Percentiles rank a stretch among this genome's conserved stretches.
Evolutionary conservation across 2,888 invertebrate species (phyloP).

Genomic region (Tinea semifulvella): DNA sequence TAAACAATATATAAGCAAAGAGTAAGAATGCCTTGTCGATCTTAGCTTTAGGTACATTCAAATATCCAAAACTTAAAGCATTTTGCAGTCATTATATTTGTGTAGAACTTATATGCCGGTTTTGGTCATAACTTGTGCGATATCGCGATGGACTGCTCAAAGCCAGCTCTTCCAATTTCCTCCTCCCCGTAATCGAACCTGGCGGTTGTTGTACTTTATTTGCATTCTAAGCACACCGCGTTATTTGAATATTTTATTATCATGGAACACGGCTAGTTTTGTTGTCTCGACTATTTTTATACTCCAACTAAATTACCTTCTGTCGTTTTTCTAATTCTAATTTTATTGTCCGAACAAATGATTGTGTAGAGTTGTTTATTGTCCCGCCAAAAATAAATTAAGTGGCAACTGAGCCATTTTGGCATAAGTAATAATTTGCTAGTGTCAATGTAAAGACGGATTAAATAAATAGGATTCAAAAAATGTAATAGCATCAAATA

Average conservation of each 20-base stretch:
- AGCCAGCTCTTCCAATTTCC: constrained; percentile 60
- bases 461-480: too few species aligned
- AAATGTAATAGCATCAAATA: too few species aligned
- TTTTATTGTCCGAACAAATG: too few species aligned
- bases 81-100: constrained; percentile 1
- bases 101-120: not conserved
- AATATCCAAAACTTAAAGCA: not conserved
- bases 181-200: constrained; percentile 14
- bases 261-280: not conserved
- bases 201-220: constrained; percentile 11
- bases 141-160: constrained; percentile 43
- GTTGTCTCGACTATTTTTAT: not conserved
- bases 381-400: too few species aligned
- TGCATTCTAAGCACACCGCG: constrained; percentile 12
- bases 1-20: too few species aligned
- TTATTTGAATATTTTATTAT: constrained; percentile 11
- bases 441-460: too few species aligned
- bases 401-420: too few species aligned
- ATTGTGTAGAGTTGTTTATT: too few species aligned
- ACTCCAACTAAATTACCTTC: not conserved
- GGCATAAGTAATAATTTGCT: too few species aligned
- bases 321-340: not conserved
- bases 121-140: constrained; percentile 42
- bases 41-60: too few species aligned
- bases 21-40: too few species aligned